phyloP scores from a whole-genome alignment of 2,888 invertebrate genomes.

The Cryptocephalus primarius region DNA sequence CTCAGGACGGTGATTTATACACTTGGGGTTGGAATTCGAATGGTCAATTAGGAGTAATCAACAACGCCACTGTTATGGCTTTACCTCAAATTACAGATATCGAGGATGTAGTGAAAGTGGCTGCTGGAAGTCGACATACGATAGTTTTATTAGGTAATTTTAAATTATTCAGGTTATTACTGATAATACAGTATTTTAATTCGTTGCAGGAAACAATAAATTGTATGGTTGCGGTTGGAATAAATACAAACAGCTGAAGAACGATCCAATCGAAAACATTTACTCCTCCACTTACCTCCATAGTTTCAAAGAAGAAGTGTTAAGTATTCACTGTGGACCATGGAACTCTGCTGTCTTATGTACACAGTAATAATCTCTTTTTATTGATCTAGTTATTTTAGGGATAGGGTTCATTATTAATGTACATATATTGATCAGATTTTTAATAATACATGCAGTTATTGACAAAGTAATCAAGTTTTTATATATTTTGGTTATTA shows the following conservation, averaged over 20 bases:
- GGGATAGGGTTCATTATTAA: background rate
- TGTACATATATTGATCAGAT: background rate
- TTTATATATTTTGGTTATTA: too few species aligned
- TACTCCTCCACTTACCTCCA: slow-evolving; percentile 22
- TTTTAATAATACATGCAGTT: too few species aligned
- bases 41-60: slow-evolving; percentile 66
- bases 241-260: slow-evolving; percentile 68
- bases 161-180: slow-evolving; percentile 1
- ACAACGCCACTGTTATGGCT: slow-evolving; percentile 32
- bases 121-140: slow-evolving; percentile 71
- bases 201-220: slow-evolving; percentile 45
- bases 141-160: slow-evolving; percentile 49
- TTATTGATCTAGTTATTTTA: background rate
- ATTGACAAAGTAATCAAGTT: too few species aligned
- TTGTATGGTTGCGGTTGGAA: slow-evolving; percentile 74
- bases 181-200: slow-evolving; percentile 1
- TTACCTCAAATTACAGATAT: slow-evolving; percentile 41
- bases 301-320: slow-evolving; percentile 20
- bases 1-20: slow-evolving; percentile 72
- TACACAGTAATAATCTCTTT: slow-evolving; percentile 6
- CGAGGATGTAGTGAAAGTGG: slow-evolving; percentile 41
- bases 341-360: slow-evolving; percentile 37
- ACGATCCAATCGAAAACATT: slow-evolving; percentile 28
- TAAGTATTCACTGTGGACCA: slow-evolving; percentile 37
- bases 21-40: slow-evolving; percentile 87